These are phyloP conservation scores for Galaxea fascicularis DNA, from an alignment of 92 coral and sea anemone species.

Conservation along the genomic window DNA sequence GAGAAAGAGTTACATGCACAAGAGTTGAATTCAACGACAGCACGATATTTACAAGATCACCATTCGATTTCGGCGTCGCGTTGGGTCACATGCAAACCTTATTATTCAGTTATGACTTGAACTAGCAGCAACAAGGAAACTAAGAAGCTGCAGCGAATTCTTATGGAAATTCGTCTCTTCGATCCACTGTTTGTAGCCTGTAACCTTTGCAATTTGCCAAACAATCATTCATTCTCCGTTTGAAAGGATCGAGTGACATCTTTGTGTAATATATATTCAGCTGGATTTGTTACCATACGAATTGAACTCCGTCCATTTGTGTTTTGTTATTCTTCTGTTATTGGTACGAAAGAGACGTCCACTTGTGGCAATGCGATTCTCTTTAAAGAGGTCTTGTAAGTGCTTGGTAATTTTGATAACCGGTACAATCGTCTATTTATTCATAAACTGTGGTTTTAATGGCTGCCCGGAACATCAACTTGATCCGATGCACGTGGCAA, in stretches of 20 bases:
- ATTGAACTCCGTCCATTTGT: background rate
- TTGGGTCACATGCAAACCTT: background rate
- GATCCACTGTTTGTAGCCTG: background rate
- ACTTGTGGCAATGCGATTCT: slow-evolving; percentile 21
- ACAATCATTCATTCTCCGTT: background rate
- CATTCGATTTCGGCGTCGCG: background rate
- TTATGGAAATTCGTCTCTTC: background rate
- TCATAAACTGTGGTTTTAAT: slow-evolving; percentile 36
- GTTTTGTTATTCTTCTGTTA: background rate
- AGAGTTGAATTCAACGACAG: background rate
- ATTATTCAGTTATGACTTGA: background rate
- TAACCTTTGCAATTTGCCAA: background rate
- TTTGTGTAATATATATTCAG: background rate
- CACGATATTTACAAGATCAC: background rate
- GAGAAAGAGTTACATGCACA: background rate
- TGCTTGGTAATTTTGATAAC: slow-evolving; percentile 11
- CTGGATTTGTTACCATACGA: background rate
- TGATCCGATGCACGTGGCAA: slow-evolving; percentile 49
- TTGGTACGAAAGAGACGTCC: background rate
- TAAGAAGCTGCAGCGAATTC: background rate
- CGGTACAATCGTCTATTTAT: slow-evolving; percentile 25
- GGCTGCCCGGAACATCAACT: slow-evolving; percentile 30
- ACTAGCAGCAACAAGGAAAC: background rate
- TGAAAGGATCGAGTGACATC: background rate
- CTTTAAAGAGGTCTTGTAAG: slow-evolving; percentile 40